Conservation (phyloP, 2,888 invertebrate genomes). For the Cephus runcator region DNA sequence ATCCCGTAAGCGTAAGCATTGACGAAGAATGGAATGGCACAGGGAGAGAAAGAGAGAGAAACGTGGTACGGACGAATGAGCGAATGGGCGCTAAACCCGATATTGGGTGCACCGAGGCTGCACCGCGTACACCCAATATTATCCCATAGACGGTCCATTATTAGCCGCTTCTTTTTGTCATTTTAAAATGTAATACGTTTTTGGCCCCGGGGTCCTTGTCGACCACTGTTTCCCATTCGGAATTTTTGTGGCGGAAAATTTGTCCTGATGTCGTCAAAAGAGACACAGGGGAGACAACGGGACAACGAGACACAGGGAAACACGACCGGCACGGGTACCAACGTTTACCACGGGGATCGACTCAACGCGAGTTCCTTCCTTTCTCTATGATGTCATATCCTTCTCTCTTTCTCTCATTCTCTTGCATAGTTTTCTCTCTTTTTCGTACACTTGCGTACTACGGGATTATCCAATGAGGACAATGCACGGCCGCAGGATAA, state of each 20-base stretch:
- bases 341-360: too few species aligned
- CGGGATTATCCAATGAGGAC: too few species aligned
- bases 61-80: too few species aligned
- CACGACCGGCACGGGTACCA: too few species aligned
- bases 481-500: too few species aligned
- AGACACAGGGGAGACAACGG: background rate
- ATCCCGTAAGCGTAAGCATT: constrained; percentile 9
- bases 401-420: constrained; percentile 3
- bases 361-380: too few species aligned
- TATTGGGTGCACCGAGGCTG: constrained; percentile 39
- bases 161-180: constrained; percentile 58
- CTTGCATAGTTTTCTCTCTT: too few species aligned
- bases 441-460: too few species aligned
- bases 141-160: constrained; percentile 56
- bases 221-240: constrained; percentile 55
- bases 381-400: background rate
- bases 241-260: constrained; percentile 63
- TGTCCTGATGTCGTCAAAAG: constrained; percentile 53
- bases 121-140: constrained; percentile 34
- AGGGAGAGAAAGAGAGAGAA: too few species aligned
- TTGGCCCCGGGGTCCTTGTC: constrained; percentile 41
- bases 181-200: constrained; percentile 62
- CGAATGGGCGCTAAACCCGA: constrained; percentile 29
- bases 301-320: too few species aligned
- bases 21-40: background rate